Percentiles rank a stretch among this genome's conserved stretches.
These are phyloP conservation scores for Oncorhynchus masou DNA, from an alignment of 2,113 vertebrate species.

Conservation along the genomic window DNA sequence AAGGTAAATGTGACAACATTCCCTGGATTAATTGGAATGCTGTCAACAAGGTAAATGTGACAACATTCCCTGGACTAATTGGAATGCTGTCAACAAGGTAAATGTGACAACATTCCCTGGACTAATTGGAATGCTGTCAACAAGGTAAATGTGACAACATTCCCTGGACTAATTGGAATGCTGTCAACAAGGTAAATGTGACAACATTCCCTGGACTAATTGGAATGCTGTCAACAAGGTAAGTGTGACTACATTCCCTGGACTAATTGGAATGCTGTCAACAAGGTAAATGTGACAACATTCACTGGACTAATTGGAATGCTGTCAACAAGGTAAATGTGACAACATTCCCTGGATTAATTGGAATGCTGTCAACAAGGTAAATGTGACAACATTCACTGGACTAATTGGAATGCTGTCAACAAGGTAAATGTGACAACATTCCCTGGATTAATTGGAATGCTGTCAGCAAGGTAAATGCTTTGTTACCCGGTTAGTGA, in stretches of 20 bases:
- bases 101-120: slow-evolving; percentile 45
- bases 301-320: no score
- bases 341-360: no score
- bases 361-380: slow-evolving; percentile 21
- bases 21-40: no score
- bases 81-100: slow-evolving; percentile 44
- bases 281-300: slow-evolving; percentile 63
- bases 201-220: no score
- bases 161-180: no score
- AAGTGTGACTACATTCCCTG: slow-evolving; percentile 50
- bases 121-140: no score
- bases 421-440: no score
- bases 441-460: no score
- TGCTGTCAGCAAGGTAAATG: slow-evolving; percentile 63
- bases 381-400: no score
- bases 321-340: slow-evolving; percentile 61
- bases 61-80: no score
- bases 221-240: slow-evolving; percentile 36
- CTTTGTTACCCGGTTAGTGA: slow-evolving; percentile 60
- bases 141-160: slow-evolving; percentile 62
- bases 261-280: no score
- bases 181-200: slow-evolving; percentile 63
- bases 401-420: no score
- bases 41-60: slow-evolving; percentile 62
- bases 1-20: slow-evolving; percentile 63